Evolutionary conservation across 2,113 vertebrate genomes (phyloP).

Genomic region (Crotalus viridis): DNA sequence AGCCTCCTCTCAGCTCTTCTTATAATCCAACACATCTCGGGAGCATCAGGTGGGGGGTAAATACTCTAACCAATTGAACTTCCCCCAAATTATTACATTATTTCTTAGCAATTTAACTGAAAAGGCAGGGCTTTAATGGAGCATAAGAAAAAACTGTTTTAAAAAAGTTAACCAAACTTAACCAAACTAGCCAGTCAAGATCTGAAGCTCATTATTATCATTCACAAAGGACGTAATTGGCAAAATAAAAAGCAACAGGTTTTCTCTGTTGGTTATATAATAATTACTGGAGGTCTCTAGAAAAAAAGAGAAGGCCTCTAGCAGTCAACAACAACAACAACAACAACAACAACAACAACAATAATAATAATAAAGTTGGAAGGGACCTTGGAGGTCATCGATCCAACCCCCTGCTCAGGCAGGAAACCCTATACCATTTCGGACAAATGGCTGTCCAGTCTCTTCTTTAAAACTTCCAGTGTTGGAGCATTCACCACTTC

Average conservation of each 20-base stretch:
- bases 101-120: neutral
- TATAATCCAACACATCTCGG: neutral
- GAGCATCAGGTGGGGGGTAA: neutral
- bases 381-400: no score
- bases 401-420: no score
- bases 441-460: no score
- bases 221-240: neutral
- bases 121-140: neutral
- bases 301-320: neutral
- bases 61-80: neutral
- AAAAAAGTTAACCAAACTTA: neutral
- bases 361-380: no score
- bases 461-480: no score
- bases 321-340: neutral
- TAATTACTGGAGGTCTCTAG: neutral
- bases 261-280: neutral
- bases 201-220: neutral
- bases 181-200: neutral
- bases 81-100: neutral
- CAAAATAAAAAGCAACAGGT: neutral
- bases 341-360: no score
- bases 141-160: neutral
- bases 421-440: no score
- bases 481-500: no score
- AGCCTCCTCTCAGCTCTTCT: neutral